A percentile compares a stretch with the other conserved stretches of the same genome.
These are phyloP conservation scores for Globodera ellingtonae DNA, from an alignment of 1,140 invertebrate species.

Conservation along the genomic window DNA sequence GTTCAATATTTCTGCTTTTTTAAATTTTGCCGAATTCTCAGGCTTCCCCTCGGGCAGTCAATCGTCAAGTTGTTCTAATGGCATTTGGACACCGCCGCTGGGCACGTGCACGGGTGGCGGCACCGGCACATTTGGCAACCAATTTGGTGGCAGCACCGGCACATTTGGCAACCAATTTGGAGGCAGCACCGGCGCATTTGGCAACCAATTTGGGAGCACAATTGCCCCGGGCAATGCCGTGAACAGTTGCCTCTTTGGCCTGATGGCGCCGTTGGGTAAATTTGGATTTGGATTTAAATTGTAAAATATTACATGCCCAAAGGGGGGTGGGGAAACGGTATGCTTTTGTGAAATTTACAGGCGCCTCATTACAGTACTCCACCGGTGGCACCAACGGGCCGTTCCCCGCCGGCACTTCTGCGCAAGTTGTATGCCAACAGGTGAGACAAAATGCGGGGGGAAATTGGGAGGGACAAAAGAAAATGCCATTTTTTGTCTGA, in stretches of 20 bases:
- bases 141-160: not conserved
- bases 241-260: not conserved
- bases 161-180: constrained; percentile 13
- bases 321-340: too few species aligned
- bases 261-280: constrained; percentile 13
- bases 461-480: not conserved
- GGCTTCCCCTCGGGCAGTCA: constrained; percentile 7
- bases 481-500: not conserved
- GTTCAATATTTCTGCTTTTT: not conserved
- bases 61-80: constrained; percentile 11
- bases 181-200: constrained; percentile 9
- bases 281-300: not conserved
- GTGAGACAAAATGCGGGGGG: not conserved
- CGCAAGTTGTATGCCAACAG: constrained; percentile 21
- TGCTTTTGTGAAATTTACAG: constrained; percentile 10
- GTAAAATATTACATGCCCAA: too few species aligned
- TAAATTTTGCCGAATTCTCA: constrained; percentile 1
- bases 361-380: constrained; percentile 11
- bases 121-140: not conserved
- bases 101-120: constrained; percentile 13
- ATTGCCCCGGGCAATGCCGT: constrained; percentile 5
- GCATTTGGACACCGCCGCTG: constrained; percentile 15
- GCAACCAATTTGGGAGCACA: not conserved
- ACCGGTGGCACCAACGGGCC: not conserved
- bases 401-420: constrained; percentile 6